Base-by-base conservation (phyloP, 2,797 vertebrate species). In the Cryptoprocta ferox region DNA sequence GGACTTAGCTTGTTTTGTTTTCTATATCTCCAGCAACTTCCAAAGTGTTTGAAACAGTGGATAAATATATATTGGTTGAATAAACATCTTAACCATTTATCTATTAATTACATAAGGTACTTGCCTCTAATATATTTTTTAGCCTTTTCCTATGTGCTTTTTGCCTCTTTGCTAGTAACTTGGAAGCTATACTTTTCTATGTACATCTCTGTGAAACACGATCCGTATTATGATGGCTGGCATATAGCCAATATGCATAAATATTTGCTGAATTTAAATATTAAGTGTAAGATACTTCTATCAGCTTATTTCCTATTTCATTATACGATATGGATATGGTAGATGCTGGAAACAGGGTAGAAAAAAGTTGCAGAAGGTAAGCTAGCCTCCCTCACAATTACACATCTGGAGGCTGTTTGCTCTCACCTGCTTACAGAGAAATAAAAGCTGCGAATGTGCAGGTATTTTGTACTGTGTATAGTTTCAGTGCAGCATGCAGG, bases 191-290 rank as follows among this genome's bases (percentile, higher is more conserved):
- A 19, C 3, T 76, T 78, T 81, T 81, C 26, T 81, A 19, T 37
- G 13, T 32, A 6, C 3, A n/a, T 65, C 19, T 91, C 92, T 68
- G 39, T 73, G 66, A 73, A 89, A 90, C 68, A 4, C 32, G 68
- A 66, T 56, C 21, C 71, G 26, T 71, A 14, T 82, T n/a, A 93
- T n/a, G 48, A 56, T 7, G 42, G 10, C 68, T 65, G 85, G 13
- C 30, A 85, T 21, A 65, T 9, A 79, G 80, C 59, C 50, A 3
- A 24, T 24, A 75, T 26, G 61, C 9, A 59, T 84, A 73, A 95
- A 88, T 73, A 35, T 56, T 73, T 94, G 76, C 53, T 68, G 9
- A 96, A 68, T 90, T 87, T 89, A 87, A 93, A 78, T 63, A 81
- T 28, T 63, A 59, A 30, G 30, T 87, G 6, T 53, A 53, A 61